A percentile compares a stretch with the other conserved stretches of the same genome.
phyloP scores from a whole-genome alignment of 2,888 invertebrate species.

The Melieria picta region DNA sequence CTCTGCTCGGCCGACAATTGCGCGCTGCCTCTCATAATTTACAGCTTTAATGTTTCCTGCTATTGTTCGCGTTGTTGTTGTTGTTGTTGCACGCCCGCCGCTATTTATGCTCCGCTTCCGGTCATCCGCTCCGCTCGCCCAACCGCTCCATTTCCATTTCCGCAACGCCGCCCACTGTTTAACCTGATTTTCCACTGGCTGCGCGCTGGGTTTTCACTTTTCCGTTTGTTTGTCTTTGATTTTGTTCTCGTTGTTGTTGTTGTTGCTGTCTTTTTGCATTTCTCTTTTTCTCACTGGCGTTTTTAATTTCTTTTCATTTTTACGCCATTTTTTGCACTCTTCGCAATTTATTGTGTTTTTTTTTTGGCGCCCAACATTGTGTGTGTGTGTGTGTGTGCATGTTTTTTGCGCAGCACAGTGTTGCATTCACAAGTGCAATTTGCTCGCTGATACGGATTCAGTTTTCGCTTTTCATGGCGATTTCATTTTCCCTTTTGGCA shows the following conservation, averaged over 20 bases:
- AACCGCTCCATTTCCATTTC: too few species aligned
- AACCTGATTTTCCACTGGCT: conserved; percentile 1
- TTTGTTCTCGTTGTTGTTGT: neutral
- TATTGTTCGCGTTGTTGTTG: too few species aligned
- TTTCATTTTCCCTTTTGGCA: neutral
- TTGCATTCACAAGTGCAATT: conserved; percentile 10
- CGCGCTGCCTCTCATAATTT: too few species aligned
- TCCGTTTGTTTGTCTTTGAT: too few species aligned
- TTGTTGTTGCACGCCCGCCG: too few species aligned
- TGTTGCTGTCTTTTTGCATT: neutral
- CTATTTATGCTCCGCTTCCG: too few species aligned
- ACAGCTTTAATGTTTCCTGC: too few species aligned
- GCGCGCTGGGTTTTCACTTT: too few species aligned
- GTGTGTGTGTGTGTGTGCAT: neutral
- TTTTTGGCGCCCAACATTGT: neutral
- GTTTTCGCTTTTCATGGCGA: conserved; percentile 11
- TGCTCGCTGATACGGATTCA: neutral
- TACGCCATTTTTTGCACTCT: neutral
- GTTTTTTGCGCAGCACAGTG: neutral
- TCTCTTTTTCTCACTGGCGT: neutral
- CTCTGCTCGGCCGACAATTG: neutral
- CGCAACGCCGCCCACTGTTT: neutral
- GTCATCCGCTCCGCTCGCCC: too few species aligned
- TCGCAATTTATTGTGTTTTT: neutral
- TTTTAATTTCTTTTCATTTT: conserved; percentile 4